These are phyloP conservation scores for Tachycineta bicolor DNA, from an alignment of 2,113 vertebrate species.

Conservation along the genomic window DNA sequence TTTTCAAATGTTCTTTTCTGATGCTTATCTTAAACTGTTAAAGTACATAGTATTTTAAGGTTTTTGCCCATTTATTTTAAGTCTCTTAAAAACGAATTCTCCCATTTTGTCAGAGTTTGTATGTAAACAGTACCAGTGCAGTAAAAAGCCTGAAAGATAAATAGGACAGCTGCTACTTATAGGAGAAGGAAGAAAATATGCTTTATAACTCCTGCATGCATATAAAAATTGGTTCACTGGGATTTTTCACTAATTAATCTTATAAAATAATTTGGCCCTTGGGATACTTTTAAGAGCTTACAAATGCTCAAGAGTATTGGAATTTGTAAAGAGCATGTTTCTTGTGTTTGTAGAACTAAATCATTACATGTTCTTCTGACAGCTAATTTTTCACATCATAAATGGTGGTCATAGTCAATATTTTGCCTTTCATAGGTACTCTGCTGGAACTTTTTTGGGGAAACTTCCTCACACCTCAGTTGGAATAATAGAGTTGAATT, in stretches of 20 bases:
- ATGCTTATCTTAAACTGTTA: background rate
- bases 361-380: background rate
- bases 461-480: background rate
- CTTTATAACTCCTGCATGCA: background rate
- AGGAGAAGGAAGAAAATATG: background rate
- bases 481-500: background rate
- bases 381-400: background rate
- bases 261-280: constrained; percentile 24
- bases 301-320: background rate
- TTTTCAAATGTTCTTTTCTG: background rate
- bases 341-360: constrained; percentile 13
- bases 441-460: background rate
- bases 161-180: background rate
- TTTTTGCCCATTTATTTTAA: background rate
- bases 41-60: background rate
- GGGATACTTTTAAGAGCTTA: background rate
- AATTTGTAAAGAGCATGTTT: constrained; percentile 1
- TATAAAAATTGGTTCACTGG: constrained; percentile 1
- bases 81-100: background rate
- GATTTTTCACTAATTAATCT: constrained; percentile 32
- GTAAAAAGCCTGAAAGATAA: constrained; percentile 21
- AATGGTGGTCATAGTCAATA: background rate
- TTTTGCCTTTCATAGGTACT: background rate
- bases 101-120: background rate
- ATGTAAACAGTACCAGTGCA: background rate